Conservation (phyloP, 37 sponge, comb jelly and placozoan species). For the Haliclona indistincta region DNA sequence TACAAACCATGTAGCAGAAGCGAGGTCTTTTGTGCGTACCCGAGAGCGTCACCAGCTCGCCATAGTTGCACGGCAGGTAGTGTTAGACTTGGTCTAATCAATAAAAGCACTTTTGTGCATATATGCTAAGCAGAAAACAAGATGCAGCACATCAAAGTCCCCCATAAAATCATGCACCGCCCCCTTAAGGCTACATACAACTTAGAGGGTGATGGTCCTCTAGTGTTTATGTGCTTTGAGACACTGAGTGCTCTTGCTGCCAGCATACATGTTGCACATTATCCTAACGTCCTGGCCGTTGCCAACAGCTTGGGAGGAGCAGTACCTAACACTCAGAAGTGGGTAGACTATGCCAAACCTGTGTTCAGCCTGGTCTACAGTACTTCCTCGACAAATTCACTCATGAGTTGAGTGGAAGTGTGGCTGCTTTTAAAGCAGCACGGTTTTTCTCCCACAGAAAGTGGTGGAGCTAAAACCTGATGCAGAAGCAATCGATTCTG, state of each 20-base stretch:
- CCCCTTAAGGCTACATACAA: slow-evolving; percentile 26
- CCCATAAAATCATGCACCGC: too few species aligned
- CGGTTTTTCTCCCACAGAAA: slow-evolving; percentile 18
- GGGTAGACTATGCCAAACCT: slow-evolving; percentile 20
- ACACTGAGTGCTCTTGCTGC: not conserved
- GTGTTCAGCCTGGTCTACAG: slow-evolving; percentile 33
- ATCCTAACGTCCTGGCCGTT: too few species aligned
- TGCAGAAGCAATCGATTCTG: slow-evolving; percentile 1
- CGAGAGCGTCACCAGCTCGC: too few species aligned
- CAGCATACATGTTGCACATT: not conserved
- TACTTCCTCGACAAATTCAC: slow-evolving; percentile 13
- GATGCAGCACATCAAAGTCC: too few species aligned
- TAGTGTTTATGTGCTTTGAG: not conserved
- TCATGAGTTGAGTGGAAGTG: not conserved
- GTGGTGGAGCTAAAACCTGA: slow-evolving; percentile 12
- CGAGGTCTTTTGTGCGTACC: too few species aligned
- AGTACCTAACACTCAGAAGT: not conserved
- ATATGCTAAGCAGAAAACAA: too few species aligned
- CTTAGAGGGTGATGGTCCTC: slow-evolving; percentile 36
- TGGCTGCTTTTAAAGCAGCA: slow-evolving; percentile 36
- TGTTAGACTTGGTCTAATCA: too few species aligned
- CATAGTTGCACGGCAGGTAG: too few species aligned
- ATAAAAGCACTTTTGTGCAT: too few species aligned
- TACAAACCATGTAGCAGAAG: too few species aligned
- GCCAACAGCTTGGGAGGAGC: too few species aligned